Evolutionary conservation across 2,888 invertebrate genomes (phyloP), one percentile per base, ranked within the genome.

Genomic region (Cistogaster globosa): DNA sequence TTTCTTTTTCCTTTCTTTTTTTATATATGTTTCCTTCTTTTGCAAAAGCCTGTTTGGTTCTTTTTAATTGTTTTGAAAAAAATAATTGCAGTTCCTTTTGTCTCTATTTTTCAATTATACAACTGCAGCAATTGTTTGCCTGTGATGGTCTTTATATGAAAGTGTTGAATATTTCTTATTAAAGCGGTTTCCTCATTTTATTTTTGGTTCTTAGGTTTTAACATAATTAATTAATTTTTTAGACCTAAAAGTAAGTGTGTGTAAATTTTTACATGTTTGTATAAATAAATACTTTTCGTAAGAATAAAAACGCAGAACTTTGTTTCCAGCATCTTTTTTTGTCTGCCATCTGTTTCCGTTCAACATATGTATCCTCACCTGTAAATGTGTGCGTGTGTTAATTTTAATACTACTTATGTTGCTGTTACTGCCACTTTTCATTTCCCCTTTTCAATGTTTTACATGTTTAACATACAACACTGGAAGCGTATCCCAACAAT

Each of bases 291-390:
- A 42, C 67, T 71, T 83, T 81, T 68, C 80, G 77, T 72, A 68
- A 72, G 67, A 74, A 84, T 62, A 77, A 58, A 69, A 78, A 69
- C 84, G 78, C 65, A 63, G 78, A 80, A 22, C 78, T 81, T 81
- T 83, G 68, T 78, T 42, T 11, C 12, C 12, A 11, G 74, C 53
- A 58, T 58, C 69, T 58, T 38, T 85, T 58, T 38, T 85, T 82
- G 81, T 85, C 81, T 78, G 72, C 68, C 68, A 84, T 65, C 81
- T 81, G 77, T 69, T 84, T 81, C 84, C 84, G 81, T 63, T 77
- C 38, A 77, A 42, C 12, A 48, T 36, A 26, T 42, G 42, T 12
- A 6, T 12, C 42, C 12, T 26, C 55, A 38, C 75, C 65, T 65
- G 18, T 18, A 5, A 18, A 11, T 26, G 8, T 38, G 32, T 38